These are phyloP conservation scores for Hydriomena furcata DNA, from an alignment of 2,888 invertebrate genomes.

Conservation along the genomic window DNA sequence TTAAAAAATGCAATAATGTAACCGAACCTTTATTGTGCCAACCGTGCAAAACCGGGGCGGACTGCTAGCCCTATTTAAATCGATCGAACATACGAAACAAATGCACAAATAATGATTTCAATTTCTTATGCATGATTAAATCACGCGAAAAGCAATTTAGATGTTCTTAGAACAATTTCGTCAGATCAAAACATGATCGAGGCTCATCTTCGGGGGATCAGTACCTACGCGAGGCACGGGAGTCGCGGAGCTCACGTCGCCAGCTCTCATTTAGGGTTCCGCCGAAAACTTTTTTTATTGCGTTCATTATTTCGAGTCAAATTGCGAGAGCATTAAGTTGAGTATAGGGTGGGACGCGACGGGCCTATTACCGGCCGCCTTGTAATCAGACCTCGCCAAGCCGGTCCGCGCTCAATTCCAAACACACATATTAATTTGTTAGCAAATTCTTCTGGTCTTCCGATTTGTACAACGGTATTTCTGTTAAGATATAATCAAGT, in stretches of 20 bases:
- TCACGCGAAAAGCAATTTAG: slow-evolving; percentile 52
- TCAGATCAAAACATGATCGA: slow-evolving; percentile 53
- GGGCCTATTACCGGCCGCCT: slow-evolving; percentile 72
- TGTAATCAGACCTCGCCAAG: slow-evolving; percentile 74
- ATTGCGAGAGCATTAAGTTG: slow-evolving; percentile 83
- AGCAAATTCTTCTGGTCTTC: slow-evolving; percentile 56
- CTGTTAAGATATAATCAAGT: neutral
- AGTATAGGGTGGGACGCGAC: slow-evolving; percentile 79
- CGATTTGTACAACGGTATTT: slow-evolving; percentile 31
- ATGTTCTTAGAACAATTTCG: slow-evolving; percentile 62
- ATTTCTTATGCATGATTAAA: slow-evolving; percentile 32
- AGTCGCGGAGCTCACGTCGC: slow-evolving; percentile 59
- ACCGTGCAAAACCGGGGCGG: too few species aligned
- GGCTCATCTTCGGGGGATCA: slow-evolving; percentile 51
- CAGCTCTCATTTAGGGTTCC: slow-evolving; percentile 62
- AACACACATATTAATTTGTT: slow-evolving; percentile 73
- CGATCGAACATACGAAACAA: slow-evolving; percentile 1
- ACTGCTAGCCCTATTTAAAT: too few species aligned
- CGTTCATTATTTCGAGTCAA: slow-evolving; percentile 80
- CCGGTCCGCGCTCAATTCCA: slow-evolving; percentile 54
- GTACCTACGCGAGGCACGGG: slow-evolving; percentile 50
- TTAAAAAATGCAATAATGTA: too few species aligned
- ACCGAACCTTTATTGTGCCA: too few species aligned
- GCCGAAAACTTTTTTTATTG: slow-evolving; percentile 76
- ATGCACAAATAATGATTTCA: slow-evolving; percentile 30